Conservation (phyloP, 92 coral and sea anemone species). For the Zoanthus sansibaricus region DNA sequence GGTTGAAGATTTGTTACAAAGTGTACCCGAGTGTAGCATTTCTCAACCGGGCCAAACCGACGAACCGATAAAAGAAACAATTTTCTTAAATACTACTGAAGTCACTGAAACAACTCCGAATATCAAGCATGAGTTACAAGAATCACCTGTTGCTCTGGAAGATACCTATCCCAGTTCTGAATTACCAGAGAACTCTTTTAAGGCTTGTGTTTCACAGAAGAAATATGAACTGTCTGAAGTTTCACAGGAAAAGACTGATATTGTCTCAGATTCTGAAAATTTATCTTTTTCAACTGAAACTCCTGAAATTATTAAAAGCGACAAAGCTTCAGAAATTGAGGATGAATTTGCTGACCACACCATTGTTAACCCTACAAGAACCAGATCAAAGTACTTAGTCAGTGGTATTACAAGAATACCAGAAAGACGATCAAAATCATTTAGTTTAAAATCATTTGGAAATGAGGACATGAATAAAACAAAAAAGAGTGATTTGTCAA, state of each 20-base stretch:
- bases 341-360: constrained; percentile 41
- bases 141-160: constrained; percentile 8
- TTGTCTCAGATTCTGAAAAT: constrained; percentile 33
- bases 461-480: neutral
- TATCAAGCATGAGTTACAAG: neutral
- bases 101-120: neutral
- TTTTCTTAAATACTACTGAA: neutral
- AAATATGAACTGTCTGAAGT: constrained; percentile 17
- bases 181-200: neutral
- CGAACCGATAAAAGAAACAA: neutral
- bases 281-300: constrained; percentile 42
- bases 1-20: neutral
- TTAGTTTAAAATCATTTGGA: constrained; percentile 25
- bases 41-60: neutral
- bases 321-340: constrained; percentile 26
- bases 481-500: constrained; percentile 13
- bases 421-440: constrained; percentile 27
- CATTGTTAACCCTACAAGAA: constrained; percentile 38
- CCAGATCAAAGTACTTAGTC: constrained; percentile 32
- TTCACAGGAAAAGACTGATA: constrained; percentile 26
- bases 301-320: constrained; percentile 40
- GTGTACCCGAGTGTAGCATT: neutral
- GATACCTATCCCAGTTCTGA: constrained; percentile 9
- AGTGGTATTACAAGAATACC: constrained; percentile 39
- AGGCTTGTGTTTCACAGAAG: constrained; percentile 33